A percentile compares a stretch with the other conserved stretches of the same genome.
Evolutionary conservation across 1,140 invertebrate species (phyloP).

Genomic region (Archivesica marissinica): DNA sequence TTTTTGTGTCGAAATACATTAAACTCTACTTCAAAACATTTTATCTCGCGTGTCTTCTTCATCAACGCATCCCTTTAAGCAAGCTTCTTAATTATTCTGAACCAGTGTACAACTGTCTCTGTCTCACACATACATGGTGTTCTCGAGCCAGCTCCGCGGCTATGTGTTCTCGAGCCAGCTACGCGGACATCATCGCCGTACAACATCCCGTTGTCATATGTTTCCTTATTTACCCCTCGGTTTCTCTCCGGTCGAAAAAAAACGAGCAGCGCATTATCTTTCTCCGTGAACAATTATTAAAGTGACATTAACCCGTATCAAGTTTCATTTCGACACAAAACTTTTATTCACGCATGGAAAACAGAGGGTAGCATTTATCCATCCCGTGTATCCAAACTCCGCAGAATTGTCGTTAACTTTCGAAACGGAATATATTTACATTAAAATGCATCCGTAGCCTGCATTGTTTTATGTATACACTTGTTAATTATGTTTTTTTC

Average conservation of each 20-base stretch:
- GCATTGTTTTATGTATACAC: not conserved
- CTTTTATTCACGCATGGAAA: constrained; percentile 14
- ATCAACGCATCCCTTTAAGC: no score
- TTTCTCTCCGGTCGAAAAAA: not conserved
- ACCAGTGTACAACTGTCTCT: no score
- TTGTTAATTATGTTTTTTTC: not conserved
- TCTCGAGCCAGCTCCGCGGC: no score
- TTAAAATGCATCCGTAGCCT: not conserved
- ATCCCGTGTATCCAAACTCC: not conserved
- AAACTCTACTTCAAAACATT: no score
- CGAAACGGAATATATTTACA: not conserved
- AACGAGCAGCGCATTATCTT: not conserved
- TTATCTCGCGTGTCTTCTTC: no score
- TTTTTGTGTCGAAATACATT: constrained; percentile 6
- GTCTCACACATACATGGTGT: no score
- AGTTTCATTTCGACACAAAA: constrained; percentile 27
- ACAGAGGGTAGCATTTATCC: constrained; percentile 3
- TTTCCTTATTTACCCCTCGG: not conserved
- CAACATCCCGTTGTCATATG: not conserved
- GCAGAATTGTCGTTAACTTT: not conserved
- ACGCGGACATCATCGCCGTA: not conserved
- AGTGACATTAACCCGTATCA: constrained; percentile 29
- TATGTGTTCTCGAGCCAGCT: no score
- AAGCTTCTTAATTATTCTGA: no score
- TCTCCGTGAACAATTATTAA: constrained; percentile 13